Evolutionary conservation across 2,113 vertebrate genomes (phyloP), one percentile per base, ranked within the genome.

Genomic region (Litocranius walleri): DNA sequence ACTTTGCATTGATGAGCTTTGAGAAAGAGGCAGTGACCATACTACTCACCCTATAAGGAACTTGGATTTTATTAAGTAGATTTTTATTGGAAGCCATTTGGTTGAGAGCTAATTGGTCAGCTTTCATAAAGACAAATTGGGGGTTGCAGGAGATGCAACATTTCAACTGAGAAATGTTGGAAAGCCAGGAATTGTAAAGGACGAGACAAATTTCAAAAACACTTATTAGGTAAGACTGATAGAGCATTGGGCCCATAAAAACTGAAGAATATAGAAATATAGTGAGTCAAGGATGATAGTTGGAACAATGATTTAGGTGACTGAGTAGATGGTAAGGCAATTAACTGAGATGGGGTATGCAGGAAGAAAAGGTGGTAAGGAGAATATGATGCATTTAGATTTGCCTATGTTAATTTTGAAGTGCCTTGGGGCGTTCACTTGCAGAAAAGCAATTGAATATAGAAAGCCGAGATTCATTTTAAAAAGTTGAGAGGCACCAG

Each of bases 361-460:
- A 82, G 78, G 27, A 85, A 77, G 36, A 45, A 56, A 94, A 96
- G 7, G 5, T 15, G 27, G 4, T 27, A 30, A 36, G 33, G 23
- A 19, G 25, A 84, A 84, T 25, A 36, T 10, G 36, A 88, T 40
- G 30, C 1, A 21, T 21, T 84, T 84, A 91, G 45, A 86, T 91
- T 91, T 77, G 29, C 27, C 43, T 94, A 7, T 88, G 36, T 90
- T 91, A 92, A 96, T 96, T 85, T 84, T n/a, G 45, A 85, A 54
- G 43, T 77, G 48, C 52, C 86, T 59, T n/a, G 48, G 82, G 64
- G 25, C 78, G 85, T 81, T 94, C 56, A 48, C 54, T 57, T 52
- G 43, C 7, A 85, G 19, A 84, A 94, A 94, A 17, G 23, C 29
- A 30, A 45, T 52, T 93, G 52, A 61, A 85, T 64, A 15, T 52